Conservation (phyloP, 2,797 vertebrate species). For the Pangasius sanitwongsei region DNA sequence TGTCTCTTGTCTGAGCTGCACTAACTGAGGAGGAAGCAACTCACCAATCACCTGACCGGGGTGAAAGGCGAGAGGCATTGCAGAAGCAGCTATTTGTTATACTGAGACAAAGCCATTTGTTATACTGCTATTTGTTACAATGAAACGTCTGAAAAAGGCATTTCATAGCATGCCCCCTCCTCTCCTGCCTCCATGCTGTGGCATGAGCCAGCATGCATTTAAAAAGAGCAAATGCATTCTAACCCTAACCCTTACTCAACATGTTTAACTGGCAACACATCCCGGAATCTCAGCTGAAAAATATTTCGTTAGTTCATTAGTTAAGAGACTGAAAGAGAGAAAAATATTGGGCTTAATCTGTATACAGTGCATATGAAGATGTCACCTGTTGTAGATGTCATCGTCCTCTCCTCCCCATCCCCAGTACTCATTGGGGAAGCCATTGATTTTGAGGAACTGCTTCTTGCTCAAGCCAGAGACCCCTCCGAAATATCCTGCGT, state of each 20-base stretch:
- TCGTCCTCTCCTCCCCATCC: constrained; percentile 99
- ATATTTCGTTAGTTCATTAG: neutral
- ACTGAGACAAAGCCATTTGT: constrained; percentile 28
- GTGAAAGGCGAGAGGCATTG: constrained; percentile 19
- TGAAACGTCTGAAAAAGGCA: neutral
- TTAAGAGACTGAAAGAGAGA: neutral
- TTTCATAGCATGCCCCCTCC: neutral
- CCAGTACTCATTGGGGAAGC: constrained; percentile 98
- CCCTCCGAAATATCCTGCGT: constrained; percentile 94
- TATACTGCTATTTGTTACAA: neutral
- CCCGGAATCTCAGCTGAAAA: neutral
- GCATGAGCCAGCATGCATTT: constrained; percentile 24
- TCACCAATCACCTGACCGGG: constrained; percentile 30
- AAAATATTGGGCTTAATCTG: neutral
- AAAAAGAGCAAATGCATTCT: neutral
- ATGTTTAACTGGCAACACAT: neutral
- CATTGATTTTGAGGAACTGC: constrained; percentile 98
- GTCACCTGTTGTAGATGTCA: constrained; percentile 97
- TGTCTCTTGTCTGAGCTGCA: neutral
- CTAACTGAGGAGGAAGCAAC: neutral
- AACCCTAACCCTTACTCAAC: neutral
- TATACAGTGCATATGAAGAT: neutral
- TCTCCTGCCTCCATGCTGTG: constrained; percentile 27
- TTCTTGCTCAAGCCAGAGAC: constrained; percentile 95
- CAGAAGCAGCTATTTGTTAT: constrained; percentile 48